Evolutionary conservation across 2,888 invertebrate species (phyloP).

Genomic region (Apodemia zela): DNA sequence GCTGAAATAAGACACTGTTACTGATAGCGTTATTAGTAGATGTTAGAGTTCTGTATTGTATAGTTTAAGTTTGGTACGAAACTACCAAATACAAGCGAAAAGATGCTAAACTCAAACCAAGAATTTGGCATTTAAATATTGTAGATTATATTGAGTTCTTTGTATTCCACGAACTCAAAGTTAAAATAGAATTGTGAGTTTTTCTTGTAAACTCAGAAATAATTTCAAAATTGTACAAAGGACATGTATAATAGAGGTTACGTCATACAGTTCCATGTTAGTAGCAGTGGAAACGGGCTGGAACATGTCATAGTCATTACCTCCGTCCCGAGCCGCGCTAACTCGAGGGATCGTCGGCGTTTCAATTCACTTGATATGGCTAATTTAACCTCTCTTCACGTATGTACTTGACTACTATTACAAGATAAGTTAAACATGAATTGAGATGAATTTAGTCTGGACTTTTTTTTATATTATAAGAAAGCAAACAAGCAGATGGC

Average conservation of each 20-base stretch:
- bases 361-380: slow-evolving; percentile 3
- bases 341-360: not conserved
- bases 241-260: not conserved
- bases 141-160: too few relatives aligned
- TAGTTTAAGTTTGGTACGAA: too few relatives aligned
- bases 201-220: not conserved
- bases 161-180: too few relatives aligned
- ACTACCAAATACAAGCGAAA: too few relatives aligned
- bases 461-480: too few relatives aligned
- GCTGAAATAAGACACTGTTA: too few relatives aligned
- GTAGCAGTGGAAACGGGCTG: not conserved
- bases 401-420: not conserved
- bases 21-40: too few relatives aligned
- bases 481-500: too few relatives aligned
- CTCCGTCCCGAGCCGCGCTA: slow-evolving; percentile 1
- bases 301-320: slow-evolving; percentile 5
- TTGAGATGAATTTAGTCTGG: not conserved
- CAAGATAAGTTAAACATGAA: not conserved
- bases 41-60: too few relatives aligned
- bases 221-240: not conserved
- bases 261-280: not conserved
- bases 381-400: slow-evolving; percentile 12
- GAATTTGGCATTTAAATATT: too few relatives aligned
- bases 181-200: not conserved
- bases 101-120: too few relatives aligned